phyloP scores from a whole-genome alignment of 2,113 vertebrate species.

The Chiloscyllium plagiosum region DNA sequence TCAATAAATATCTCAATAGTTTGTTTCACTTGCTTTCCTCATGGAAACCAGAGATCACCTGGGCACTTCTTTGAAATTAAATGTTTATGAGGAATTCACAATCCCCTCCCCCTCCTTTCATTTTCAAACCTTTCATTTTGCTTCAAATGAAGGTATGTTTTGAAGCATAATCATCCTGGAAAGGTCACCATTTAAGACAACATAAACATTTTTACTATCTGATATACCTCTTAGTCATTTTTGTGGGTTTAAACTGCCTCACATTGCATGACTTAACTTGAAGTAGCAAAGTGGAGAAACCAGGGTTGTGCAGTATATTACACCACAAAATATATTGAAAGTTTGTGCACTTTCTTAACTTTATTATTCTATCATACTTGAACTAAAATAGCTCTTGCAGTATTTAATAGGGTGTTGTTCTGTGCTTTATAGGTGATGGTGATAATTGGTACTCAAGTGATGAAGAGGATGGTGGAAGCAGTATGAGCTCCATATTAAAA shows the following conservation, averaged over 20 bases:
- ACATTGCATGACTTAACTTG: background rate
- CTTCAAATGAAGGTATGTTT: background rate
- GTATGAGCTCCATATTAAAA: conserved; percentile 85
- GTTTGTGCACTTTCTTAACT: background rate
- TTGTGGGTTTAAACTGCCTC: background rate
- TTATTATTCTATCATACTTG: background rate
- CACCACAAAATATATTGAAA: background rate
- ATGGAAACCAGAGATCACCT: background rate
- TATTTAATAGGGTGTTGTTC: background rate
- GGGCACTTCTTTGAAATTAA: background rate
- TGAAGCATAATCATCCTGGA: background rate
- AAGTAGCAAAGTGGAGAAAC: background rate
- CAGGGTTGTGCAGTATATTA: background rate
- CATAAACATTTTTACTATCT: background rate
- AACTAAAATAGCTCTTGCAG: background rate
- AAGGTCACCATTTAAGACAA: background rate
- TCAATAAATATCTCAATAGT: background rate
- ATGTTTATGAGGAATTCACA: background rate
- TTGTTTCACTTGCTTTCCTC: background rate
- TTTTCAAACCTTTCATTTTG: background rate
- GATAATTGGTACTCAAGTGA: conserved; percentile 96
- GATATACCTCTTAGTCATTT: background rate
- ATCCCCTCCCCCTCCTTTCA: background rate
- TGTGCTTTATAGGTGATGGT: conserved; percentile 64
- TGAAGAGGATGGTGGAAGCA: conserved; percentile 84